Base-by-base conservation (phyloP, 2,888 invertebrate species). In the Drosophila fulvimacula region DNA sequence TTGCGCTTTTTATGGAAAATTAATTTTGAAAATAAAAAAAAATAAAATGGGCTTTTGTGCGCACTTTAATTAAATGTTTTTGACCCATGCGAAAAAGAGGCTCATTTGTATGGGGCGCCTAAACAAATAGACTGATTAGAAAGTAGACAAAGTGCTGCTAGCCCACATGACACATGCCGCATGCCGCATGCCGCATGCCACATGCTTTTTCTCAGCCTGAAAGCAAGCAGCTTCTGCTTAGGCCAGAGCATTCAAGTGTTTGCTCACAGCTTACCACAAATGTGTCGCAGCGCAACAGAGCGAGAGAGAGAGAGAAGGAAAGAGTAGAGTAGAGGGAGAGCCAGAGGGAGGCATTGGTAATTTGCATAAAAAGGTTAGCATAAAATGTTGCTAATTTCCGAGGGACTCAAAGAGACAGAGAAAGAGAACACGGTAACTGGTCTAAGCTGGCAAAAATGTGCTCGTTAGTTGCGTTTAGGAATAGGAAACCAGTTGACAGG, bases 291-390 rank as follows among this genome's bases (percentile, higher is more conserved):
- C 56, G 41, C 41, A 19, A 39, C 24, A 5, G 17, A 13, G 11
- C 30, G 39, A 56, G 30, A 27, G 24, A 15, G 17, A 34, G 60
- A 24, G n/a, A 24, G 49, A 44, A 6, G 36, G 15, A 24, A 32
- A 30, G 52, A 39, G 39, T 1, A n/a, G 1, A 6, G 4, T 19
- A 11, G 13, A 11, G 30, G 9, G 13, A 15, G n/a, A n/a, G 15
- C 0, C 9, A 24, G 9, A 5, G 19, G 15, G 27, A 63, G 69
- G 30, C 32, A 62, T 59, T 61, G 58, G 76, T 72, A 78, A 89
- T 86, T 86, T 86, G 82, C 86, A 89, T 89, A 88, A 89, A 89
- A 89, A 88, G 86, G 86, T 88, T 80, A 73, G 64, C 81, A 73
- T 69, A 65, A 79, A 81, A 79, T 69, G 82, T 73, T 81, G 82